Evolutionary conservation across 37 sponge, comb jelly and placozoan species (phyloP), one percentile per base, ranked within the genome.

Genomic region (Petrosia ficiformis): DNA sequence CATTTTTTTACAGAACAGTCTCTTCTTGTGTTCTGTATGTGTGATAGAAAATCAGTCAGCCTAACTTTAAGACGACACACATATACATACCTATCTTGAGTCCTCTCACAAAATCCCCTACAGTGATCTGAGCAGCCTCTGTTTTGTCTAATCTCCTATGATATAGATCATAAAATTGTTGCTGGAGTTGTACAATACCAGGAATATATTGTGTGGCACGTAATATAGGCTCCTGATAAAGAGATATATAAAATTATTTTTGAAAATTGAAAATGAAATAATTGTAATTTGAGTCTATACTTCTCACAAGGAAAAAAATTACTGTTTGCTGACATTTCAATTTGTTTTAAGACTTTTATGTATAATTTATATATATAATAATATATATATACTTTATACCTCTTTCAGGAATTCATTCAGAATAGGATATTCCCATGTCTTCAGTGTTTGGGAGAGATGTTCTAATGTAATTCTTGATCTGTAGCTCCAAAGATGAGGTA

Each of bases 201-300:
- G 93, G 93, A 59, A 92, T 77, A 42, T 87, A 87, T 70, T 88
- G 93, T 56, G 87, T 82, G 31, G 78, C 84, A 40, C 85, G 40
- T 19, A 92, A 57, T 25, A 43, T 60, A 16, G 73, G 68, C 65
- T 92, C 93, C 89, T 92, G 41, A 2, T 24, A 58, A 42, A 32
- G 31, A n/a, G n/a, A 31, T 11, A 74, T 34, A 28, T n/a, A n/a
- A 3, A 39, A 67, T 11, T 65, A 29, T 32, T 25, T 29, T 65
- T 29, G 21, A 22, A 65, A n/a, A n/a, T n/a, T n/a, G 21, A 54
- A 21, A 54, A 21, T 54, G 57, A 22, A 54, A 22, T 54, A 54
- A 21, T 54, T 54, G 16, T 22, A 16, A 21, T 21, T 54, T 54
- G 57, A 54, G 57, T 16, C 21, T 16, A 54, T 22, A 16, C 16